Evolutionary conservation across 2,888 invertebrate genomes (phyloP).

Genomic region (Nephrotoma guestfalica): DNA sequence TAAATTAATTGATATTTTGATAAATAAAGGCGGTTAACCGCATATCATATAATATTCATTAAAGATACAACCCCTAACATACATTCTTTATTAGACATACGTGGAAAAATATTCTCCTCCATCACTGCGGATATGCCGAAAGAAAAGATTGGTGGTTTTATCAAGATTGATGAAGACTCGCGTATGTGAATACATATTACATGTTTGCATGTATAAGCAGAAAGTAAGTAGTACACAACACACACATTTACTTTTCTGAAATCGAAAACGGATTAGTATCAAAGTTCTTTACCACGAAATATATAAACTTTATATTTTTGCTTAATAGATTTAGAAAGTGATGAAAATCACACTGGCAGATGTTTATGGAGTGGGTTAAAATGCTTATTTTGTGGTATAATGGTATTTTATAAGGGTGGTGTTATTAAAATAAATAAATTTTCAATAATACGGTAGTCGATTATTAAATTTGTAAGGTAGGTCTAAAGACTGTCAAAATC

Average conservation of each 20-base stretch:
- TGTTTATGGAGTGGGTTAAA: not conserved
- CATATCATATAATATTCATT: not conserved
- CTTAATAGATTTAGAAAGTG: not conserved
- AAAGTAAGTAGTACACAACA: no score
- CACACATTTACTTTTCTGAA: not conserved
- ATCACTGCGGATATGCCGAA: not conserved
- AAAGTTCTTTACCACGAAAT: not conserved
- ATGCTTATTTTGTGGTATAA: not conserved
- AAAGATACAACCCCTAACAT: not conserved
- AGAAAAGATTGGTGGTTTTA: not conserved
- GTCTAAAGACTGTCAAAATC: not conserved
- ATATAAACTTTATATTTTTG: not conserved
- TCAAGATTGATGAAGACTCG: not conserved
- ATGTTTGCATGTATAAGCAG: not conserved
- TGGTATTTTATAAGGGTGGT: not conserved
- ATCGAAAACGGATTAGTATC: not conserved
- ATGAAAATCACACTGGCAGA: not conserved
- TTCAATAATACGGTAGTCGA: not conserved
- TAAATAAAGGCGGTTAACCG: not conserved
- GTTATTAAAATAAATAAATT: not conserved
- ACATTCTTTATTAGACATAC: not conserved
- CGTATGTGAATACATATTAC: not conserved
- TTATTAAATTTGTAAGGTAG: not conserved
- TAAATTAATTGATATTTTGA: not conserved
- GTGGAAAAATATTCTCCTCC: not conserved